These are phyloP conservation scores for Sebastiscus albofasciatus DNA, from an alignment of 2,797 vertebrate genomes.

Conservation along the genomic window DNA sequence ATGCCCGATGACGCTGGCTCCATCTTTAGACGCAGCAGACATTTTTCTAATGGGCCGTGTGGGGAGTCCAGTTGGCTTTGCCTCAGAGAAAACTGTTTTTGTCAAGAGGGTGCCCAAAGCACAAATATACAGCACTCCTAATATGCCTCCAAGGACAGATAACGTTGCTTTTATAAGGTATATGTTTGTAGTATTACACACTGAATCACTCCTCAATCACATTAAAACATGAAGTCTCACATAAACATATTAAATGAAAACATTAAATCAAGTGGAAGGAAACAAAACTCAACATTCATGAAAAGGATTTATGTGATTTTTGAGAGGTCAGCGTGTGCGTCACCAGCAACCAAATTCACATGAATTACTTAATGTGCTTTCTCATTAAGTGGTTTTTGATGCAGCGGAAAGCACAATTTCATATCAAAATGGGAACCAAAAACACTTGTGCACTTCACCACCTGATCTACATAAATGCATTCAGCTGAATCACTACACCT, in stretches of 20 bases:
- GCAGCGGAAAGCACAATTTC: not conserved
- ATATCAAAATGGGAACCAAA: constrained; percentile 2
- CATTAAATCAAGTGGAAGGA: not conserved
- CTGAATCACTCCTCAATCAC: not conserved
- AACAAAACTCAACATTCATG: not conserved
- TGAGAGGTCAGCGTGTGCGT: not conserved
- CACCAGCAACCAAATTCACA: not conserved
- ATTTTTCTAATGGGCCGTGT: not conserved
- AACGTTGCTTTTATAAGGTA: not conserved
- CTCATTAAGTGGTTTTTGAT: not conserved
- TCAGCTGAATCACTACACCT: not conserved
- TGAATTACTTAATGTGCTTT: constrained; percentile 6
- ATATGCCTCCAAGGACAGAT: not conserved
- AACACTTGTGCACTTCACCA: not conserved
- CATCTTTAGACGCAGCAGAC: constrained; percentile 29
- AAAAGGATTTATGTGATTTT: not conserved
- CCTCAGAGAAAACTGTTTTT: not conserved
- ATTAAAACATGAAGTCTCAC: not conserved
- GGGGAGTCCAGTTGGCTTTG: constrained; percentile 20
- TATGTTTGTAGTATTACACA: not conserved
- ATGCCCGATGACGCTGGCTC: constrained; percentile 21
- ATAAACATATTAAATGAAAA: not conserved
- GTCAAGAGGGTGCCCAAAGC: not conserved
- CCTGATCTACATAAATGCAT: not conserved
- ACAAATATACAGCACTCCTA: not conserved